Conservation (phyloP, 2,888 invertebrate species). For the Heliothis peltigera region DNA sequence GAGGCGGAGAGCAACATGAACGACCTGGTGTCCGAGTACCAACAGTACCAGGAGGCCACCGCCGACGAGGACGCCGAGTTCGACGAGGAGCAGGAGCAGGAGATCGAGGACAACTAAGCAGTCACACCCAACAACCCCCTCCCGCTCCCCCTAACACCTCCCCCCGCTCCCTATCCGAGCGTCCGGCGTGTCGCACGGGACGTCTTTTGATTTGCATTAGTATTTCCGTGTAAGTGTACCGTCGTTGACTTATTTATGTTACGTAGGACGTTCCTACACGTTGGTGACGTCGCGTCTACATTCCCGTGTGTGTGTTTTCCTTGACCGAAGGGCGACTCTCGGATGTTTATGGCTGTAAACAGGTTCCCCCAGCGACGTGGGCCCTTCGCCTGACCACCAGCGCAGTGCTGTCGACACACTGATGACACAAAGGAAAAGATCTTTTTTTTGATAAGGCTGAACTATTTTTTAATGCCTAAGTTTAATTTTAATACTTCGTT, state of each 20-base stretch:
- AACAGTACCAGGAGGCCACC: constrained; percentile 97
- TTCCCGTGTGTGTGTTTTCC: constrained; percentile 86
- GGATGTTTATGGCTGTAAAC: constrained; percentile 85
- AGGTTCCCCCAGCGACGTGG: constrained; percentile 78
- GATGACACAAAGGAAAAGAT: constrained; percentile 85
- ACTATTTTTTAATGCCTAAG: constrained; percentile 86
- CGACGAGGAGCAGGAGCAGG: constrained; percentile 93
- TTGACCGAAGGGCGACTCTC: constrained; percentile 85
- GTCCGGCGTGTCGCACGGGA: constrained; percentile 63
- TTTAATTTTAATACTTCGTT: constrained; percentile 84
- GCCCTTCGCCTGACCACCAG: constrained; percentile 79
- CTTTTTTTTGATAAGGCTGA: constrained; percentile 90
- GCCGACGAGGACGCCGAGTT: constrained; percentile 95
- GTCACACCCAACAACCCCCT: constrained; percentile 57
- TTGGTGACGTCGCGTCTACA: constrained; percentile 80
- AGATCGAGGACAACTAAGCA: constrained; percentile 91
- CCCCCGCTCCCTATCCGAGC: constrained; percentile 59
- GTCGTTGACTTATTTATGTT: constrained; percentile 74
- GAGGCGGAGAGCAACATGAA: constrained; percentile 99
- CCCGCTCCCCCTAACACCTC: constrained; percentile 58
- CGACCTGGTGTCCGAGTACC: constrained; percentile 97
- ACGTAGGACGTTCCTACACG: constrained; percentile 75
- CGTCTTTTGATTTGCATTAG: constrained; percentile 79
- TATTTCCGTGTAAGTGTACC: constrained; percentile 79
- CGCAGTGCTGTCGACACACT: constrained; percentile 80